phyloP scores from a whole-genome alignment of 2,113 vertebrate species.

The Accipiter cooperii region DNA sequence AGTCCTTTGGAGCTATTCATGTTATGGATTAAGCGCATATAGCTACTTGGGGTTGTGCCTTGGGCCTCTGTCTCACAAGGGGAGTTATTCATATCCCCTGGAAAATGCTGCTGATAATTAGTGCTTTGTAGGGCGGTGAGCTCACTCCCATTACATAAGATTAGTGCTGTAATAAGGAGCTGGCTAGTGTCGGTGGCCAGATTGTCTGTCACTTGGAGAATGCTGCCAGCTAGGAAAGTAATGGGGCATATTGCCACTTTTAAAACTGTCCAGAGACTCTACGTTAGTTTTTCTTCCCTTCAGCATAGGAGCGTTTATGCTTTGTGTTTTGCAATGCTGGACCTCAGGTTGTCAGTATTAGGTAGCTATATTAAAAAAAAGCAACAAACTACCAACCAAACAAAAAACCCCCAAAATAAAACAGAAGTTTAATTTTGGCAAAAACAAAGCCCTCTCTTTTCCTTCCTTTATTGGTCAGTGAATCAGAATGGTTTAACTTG shows the following conservation, averaged over 20 bases:
- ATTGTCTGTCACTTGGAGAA: slow-evolving; percentile 50
- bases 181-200: slow-evolving; percentile 60
- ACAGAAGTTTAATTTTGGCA: too few relatives aligned
- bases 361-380: too few relatives aligned
- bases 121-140: slow-evolving; percentile 71
- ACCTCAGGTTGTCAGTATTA: too few relatives aligned
- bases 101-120: slow-evolving; percentile 75
- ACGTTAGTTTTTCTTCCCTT: slow-evolving; percentile 44
- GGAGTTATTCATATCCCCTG: slow-evolving; percentile 63
- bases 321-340: too few relatives aligned
- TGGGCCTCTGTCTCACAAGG: slow-evolving; percentile 55
- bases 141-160: slow-evolving; percentile 74
- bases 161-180: slow-evolving; percentile 66
- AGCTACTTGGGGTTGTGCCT: slow-evolving; percentile 32
- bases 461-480: background rate
- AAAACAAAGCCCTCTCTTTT: slow-evolving; percentile 62
- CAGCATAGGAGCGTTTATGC: background rate
- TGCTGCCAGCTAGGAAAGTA: slow-evolving; percentile 63
- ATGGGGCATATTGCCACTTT: slow-evolving; percentile 58
- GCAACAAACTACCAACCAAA: too few relatives aligned
- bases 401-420: too few relatives aligned
- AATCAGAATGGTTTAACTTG: slow-evolving; percentile 23
- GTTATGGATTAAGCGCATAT: slow-evolving; percentile 45
- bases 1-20: slow-evolving; percentile 34
- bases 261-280: slow-evolving; percentile 57